Evolutionary conservation across 2,797 vertebrate genomes (phyloP).

Genomic region (Alca torda): DNA sequence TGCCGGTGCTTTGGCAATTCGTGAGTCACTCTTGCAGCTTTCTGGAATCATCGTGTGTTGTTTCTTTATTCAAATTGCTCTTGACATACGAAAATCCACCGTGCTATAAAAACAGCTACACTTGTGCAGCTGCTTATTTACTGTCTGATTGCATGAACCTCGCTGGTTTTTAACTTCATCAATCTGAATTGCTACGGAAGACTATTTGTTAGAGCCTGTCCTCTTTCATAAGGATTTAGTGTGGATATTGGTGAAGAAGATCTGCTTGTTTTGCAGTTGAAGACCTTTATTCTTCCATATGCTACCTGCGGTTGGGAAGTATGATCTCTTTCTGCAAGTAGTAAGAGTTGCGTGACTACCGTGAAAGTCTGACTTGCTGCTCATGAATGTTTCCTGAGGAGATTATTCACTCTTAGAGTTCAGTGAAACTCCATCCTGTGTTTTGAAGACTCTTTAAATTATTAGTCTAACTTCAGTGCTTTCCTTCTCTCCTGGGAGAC

Average conservation of each 20-base stretch:
- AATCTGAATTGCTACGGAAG: not conserved
- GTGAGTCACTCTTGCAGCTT: not conserved
- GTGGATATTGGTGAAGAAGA: not conserved
- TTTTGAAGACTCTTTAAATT: not conserved
- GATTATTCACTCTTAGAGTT: not conserved
- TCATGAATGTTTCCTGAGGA: not conserved
- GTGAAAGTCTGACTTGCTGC: rapidly evolving
- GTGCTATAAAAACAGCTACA: not conserved
- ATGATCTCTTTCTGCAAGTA: rapidly evolving
- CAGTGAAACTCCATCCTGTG: not conserved
- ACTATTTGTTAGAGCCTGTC: not conserved
- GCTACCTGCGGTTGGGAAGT: not conserved
- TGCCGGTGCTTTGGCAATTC: not conserved
- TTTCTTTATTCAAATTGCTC: not conserved
- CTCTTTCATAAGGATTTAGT: not conserved
- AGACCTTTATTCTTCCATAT: rapidly evolving
- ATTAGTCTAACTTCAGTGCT: not conserved
- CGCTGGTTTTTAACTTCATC: not conserved
- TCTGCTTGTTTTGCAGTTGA: not conserved
- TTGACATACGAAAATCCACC: not conserved
- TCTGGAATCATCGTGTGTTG: not conserved
- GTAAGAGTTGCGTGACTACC: not conserved
- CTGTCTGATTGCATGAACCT: not conserved
- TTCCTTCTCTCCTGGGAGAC: not conserved
- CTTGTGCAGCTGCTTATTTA: not conserved